Percentiles rank a stretch among this genome's conserved stretches.
These are phyloP conservation scores for Nephotettix cincticeps DNA, from an alignment of 1,140 invertebrate species.

Conservation along the genomic window DNA sequence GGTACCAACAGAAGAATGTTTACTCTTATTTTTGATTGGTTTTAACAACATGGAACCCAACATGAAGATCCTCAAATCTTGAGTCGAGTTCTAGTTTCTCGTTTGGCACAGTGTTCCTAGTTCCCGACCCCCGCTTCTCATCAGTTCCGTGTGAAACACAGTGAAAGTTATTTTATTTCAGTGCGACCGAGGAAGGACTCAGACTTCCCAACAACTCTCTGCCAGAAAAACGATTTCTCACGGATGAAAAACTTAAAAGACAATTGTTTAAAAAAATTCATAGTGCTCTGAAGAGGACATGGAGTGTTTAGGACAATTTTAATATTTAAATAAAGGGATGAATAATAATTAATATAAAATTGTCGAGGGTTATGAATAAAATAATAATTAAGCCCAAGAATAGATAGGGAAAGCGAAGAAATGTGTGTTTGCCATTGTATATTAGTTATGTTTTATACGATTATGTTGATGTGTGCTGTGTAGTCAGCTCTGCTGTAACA, in stretches of 20 bases:
- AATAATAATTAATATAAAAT: conserved; percentile 27
- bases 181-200: conserved; percentile 10
- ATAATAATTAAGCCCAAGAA: conserved; percentile 6
- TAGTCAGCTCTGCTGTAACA: neutral
- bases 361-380: conserved; percentile 22
- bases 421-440: conserved; percentile 3
- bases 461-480: neutral
- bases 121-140: too few species aligned
- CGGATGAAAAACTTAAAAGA: neutral
- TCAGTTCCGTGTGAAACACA: neutral
- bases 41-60: too few species aligned
- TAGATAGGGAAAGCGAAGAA: conserved; percentile 7
- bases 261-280: conserved; percentile 14
- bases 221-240: conserved; percentile 9
- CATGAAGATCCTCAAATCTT: too few species aligned
- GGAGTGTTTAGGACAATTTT: conserved; percentile 24
- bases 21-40: too few species aligned
- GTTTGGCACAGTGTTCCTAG: neutral
- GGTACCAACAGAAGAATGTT: neutral
- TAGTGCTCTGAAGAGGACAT: conserved; percentile 15
- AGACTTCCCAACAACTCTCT: conserved; percentile 9
- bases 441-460: conserved; percentile 14
- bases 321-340: conserved; percentile 12
- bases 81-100: neutral
- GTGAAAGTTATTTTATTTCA: neutral